These are phyloP conservation scores for Drosophila leontia DNA, from an alignment of 1,140 invertebrate genomes.

Conservation along the genomic window DNA sequence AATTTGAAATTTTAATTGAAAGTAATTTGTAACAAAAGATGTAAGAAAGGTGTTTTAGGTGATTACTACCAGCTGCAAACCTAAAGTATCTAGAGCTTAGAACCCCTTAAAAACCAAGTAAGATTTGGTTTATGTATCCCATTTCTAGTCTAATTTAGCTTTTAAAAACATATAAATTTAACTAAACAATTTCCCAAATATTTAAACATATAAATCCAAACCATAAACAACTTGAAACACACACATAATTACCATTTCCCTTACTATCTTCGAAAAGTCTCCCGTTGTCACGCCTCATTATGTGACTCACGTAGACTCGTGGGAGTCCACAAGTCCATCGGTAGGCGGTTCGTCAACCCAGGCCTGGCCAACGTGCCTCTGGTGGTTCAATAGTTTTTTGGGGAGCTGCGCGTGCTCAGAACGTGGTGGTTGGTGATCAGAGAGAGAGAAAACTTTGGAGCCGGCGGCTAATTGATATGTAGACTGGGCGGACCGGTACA, in stretches of 20 bases:
- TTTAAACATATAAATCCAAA: not conserved
- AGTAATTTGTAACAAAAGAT: not conserved
- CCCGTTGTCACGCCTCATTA: constrained; percentile 31
- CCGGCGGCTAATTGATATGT: constrained; percentile 71
- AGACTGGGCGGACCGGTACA: constrained; percentile 39
- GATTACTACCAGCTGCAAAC: not conserved
- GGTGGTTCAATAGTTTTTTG: constrained; percentile 13
- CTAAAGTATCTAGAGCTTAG: not conserved
- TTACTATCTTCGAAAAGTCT: not conserved
- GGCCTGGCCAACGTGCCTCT: constrained; percentile 11
- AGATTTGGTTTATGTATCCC: not conserved
- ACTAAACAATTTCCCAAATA: not conserved
- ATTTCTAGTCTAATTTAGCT: not conserved
- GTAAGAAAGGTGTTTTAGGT: not conserved
- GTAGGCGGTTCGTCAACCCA: constrained; percentile 7
- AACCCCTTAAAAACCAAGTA: not conserved
- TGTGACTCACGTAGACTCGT: constrained; percentile 44
- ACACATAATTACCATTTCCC: not conserved
- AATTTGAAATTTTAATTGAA: constrained; percentile 8
- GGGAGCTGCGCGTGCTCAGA: constrained; percentile 38
- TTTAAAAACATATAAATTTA: not conserved
- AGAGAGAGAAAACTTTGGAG: constrained; percentile 13
- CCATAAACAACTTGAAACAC: not conserved
- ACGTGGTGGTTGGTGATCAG: constrained; percentile 10
- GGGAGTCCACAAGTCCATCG: constrained; percentile 10